Conservation (phyloP, 2,888 invertebrate species). For the Drosophila quinaria region DNA sequence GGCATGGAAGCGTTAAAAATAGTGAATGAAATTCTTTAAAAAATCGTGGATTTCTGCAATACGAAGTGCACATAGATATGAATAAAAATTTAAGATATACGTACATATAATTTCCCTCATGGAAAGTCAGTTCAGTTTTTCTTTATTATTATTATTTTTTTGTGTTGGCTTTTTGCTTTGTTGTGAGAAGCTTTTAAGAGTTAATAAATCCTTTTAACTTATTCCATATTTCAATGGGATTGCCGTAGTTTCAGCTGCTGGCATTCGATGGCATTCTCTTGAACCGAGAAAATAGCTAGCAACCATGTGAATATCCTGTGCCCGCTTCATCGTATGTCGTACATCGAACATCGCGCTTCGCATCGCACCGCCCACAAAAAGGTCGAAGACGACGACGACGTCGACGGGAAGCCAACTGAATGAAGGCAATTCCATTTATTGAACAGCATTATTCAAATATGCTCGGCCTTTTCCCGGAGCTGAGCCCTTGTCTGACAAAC, state of each 20-base stretch:
- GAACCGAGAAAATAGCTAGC: slow-evolving; percentile 52
- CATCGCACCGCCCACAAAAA: slow-evolving; percentile 38
- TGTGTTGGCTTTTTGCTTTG: slow-evolving; percentile 62
- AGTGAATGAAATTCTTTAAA: neutral
- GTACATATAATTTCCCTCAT: slow-evolving; percentile 27
- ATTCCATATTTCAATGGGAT: slow-evolving; percentile 76
- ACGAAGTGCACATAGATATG: slow-evolving; percentile 7
- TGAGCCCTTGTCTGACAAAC: slow-evolving; percentile 35
- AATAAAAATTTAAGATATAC: slow-evolving; percentile 35
- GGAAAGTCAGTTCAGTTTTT: slow-evolving; percentile 32
- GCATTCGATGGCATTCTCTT: slow-evolving; percentile 43
- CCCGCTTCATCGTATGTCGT: slow-evolving; percentile 10
- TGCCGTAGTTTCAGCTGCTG: slow-evolving; percentile 40
- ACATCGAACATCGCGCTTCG: slow-evolving; percentile 9
- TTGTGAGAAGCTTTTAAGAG: slow-evolving; percentile 77
- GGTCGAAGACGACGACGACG: slow-evolving; percentile 33
- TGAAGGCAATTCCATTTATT: slow-evolving; percentile 76
- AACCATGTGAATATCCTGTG: slow-evolving; percentile 61
- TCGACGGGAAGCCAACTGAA: slow-evolving; percentile 48
- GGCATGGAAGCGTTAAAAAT: neutral
- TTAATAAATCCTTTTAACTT: slow-evolving; percentile 81
- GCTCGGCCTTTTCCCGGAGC: slow-evolving; percentile 27
- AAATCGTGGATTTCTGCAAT: slow-evolving; percentile 1
- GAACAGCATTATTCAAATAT: slow-evolving; percentile 75
- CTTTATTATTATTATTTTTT: slow-evolving; percentile 28